phyloP scores from a whole-genome alignment of 2,888 invertebrate species.

The Drosophila atroscutellata region DNA sequence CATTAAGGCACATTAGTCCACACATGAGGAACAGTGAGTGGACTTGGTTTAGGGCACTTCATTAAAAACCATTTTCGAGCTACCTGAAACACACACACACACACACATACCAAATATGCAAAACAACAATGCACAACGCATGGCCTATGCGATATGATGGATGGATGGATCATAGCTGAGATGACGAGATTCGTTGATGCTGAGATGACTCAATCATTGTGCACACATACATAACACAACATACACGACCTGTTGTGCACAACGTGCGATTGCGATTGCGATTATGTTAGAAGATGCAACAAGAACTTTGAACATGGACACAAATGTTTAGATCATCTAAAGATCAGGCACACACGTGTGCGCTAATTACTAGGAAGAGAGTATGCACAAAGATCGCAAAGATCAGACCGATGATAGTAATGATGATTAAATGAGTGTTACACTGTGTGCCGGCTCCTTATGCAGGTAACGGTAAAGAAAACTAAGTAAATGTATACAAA shows the following conservation, averaged over 20 bases:
- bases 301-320: constrained; percentile 18
- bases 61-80: constrained; percentile 71
- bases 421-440: constrained; percentile 8
- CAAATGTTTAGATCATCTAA: constrained; percentile 36
- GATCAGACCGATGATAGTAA: constrained; percentile 6
- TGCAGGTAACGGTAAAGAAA: constrained; percentile 56
- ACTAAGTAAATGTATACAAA: background rate
- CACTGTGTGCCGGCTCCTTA: background rate
- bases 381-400: constrained; percentile 26
- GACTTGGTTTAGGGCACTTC: constrained; percentile 53
- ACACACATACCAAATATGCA: constrained; percentile 5
- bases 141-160: constrained; percentile 30
- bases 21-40: constrained; percentile 17
- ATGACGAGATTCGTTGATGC: constrained; percentile 5
- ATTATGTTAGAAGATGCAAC: constrained; percentile 24
- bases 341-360: constrained; percentile 49
- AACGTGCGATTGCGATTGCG: constrained; percentile 38
- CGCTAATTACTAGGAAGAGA: constrained; percentile 66
- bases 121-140: constrained; percentile 15
- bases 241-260: constrained; percentile 22
- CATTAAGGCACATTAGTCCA: constrained; percentile 65
- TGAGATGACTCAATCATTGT: constrained; percentile 73
- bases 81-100: constrained; percentile 53
- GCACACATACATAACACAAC: constrained; percentile 23
- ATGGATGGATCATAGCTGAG: constrained; percentile 36